Evolutionary conservation across 2,888 invertebrate species (phyloP).

Genomic region (Pseudococcus jackbeardsleyi): DNA sequence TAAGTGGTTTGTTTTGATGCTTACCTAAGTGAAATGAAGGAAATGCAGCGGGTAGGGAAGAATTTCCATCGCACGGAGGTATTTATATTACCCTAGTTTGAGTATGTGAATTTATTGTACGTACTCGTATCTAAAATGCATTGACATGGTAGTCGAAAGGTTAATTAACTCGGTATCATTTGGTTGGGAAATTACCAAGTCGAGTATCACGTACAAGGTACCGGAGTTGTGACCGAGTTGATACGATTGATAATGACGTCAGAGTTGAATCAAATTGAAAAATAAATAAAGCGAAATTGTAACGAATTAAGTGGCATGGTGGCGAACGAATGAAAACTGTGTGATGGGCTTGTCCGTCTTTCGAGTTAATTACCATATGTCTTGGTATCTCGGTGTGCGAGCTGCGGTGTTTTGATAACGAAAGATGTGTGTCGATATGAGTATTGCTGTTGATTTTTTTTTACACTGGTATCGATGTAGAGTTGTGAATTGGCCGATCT

Average conservation of each 20-base stretch:
- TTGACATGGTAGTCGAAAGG: background rate
- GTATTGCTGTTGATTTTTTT: background rate
- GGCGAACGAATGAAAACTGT: background rate
- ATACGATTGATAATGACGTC: background rate
- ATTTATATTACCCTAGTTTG: background rate
- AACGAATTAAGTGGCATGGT: background rate
- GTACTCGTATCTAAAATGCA: background rate
- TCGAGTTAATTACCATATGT: too few relatives aligned
- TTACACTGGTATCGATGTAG: background rate
- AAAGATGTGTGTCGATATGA: background rate
- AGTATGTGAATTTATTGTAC: background rate
- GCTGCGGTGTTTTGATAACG: background rate
- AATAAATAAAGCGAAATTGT: background rate
- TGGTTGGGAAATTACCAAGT: background rate
- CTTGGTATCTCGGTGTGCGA: too few relatives aligned
- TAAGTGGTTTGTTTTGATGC: background rate
- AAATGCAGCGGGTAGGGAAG: background rate
- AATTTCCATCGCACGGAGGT: background rate
- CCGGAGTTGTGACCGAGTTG: background rate
- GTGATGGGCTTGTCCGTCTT: background rate
- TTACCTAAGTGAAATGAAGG: background rate
- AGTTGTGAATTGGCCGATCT: background rate
- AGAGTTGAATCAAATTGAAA: background rate
- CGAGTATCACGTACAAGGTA: background rate
- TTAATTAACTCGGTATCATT: background rate